Conservation (phyloP, 2,888 invertebrate species). For the Atrina japonica region DNA sequence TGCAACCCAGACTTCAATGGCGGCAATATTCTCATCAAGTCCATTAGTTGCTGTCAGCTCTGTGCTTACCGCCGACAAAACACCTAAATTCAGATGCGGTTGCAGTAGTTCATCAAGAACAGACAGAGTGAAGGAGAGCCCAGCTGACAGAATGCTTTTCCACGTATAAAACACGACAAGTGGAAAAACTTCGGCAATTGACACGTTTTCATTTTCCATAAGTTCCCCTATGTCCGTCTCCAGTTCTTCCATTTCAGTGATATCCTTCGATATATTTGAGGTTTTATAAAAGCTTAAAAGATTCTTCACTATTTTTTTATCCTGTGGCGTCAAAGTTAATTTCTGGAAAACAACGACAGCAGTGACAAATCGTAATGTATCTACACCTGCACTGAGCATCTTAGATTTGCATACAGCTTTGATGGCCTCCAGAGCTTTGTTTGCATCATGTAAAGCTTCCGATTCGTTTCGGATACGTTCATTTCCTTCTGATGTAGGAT, state of each 20-base stretch:
- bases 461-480: too few relatives aligned
- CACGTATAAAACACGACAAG: not conserved
- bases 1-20: too few relatives aligned
- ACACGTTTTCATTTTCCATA: too few relatives aligned
- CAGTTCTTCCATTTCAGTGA: too few relatives aligned
- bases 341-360: conserved; percentile 2
- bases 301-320: too few relatives aligned
- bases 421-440: not conserved
- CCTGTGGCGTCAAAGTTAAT: not conserved
- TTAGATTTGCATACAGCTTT: not conserved
- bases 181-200: not conserved
- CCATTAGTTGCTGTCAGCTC: not conserved
- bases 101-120: too few relatives aligned
- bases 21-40: not conserved
- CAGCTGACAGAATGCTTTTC: conserved; percentile 3
- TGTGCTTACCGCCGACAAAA: not conserved
- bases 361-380: conserved; percentile 2
- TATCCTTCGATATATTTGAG: too few relatives aligned
- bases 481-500: too few relatives aligned
- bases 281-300: too few relatives aligned
- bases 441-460: not conserved
- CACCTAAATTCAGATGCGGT: too few relatives aligned
- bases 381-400: not conserved
- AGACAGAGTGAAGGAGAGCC: not conserved
- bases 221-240: too few relatives aligned